Evolutionary conservation across 2,888 invertebrate species (phyloP).

Genomic region (Bedellia somnulentella): DNA sequence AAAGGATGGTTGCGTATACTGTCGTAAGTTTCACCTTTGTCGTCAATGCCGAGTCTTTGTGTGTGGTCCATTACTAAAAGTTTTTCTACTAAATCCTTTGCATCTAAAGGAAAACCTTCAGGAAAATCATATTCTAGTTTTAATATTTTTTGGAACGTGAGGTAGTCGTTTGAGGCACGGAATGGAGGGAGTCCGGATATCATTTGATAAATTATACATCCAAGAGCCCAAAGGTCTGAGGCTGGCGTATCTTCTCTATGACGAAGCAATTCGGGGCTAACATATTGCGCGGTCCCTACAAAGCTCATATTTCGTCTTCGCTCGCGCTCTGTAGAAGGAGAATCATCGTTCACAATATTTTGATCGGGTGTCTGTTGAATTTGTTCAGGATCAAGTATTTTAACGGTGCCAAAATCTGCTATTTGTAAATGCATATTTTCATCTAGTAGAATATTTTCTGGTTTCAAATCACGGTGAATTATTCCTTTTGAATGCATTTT

Average conservation of each 20-base stretch:
- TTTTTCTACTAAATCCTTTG: conserved; percentile 86
- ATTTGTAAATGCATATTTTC: conserved; percentile 95
- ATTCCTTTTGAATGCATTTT: conserved; percentile 86
- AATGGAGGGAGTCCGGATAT: conserved; percentile 92
- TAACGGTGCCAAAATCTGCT: conserved; percentile 96
- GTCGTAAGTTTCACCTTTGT: conserved; percentile 70
- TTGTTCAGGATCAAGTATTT: conserved; percentile 65
- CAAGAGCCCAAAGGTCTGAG: conserved; percentile 96
- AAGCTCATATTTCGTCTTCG: conserved; percentile 78
- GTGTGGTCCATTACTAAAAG: conserved; percentile 80
- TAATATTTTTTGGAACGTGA: conserved; percentile 94
- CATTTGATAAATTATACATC: conserved; percentile 97
- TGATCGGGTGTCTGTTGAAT: conserved; percentile 19
- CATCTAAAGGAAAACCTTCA: conserved; percentile 82
- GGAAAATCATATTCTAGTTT: conserved; percentile 91
- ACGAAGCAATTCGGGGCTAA: conserved; percentile 93
- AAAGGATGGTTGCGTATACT: conserved; percentile 86
- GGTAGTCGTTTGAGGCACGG: conserved; percentile 88
- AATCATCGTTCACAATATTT: conserved; percentile 25
- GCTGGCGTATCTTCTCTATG: conserved; percentile 74
- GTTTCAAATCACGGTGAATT: conserved; percentile 95
- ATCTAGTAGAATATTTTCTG: conserved; percentile 95
- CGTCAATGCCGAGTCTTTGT: conserved; percentile 80
- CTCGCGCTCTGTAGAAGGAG: conserved; percentile 26
- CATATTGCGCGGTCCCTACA: conserved; percentile 98